A percentile compares a stretch with the other conserved stretches of the same genome.
Evolutionary conservation across 2,797 vertebrate genomes (phyloP).

Genomic region (Knipowitschia caucasica): DNA sequence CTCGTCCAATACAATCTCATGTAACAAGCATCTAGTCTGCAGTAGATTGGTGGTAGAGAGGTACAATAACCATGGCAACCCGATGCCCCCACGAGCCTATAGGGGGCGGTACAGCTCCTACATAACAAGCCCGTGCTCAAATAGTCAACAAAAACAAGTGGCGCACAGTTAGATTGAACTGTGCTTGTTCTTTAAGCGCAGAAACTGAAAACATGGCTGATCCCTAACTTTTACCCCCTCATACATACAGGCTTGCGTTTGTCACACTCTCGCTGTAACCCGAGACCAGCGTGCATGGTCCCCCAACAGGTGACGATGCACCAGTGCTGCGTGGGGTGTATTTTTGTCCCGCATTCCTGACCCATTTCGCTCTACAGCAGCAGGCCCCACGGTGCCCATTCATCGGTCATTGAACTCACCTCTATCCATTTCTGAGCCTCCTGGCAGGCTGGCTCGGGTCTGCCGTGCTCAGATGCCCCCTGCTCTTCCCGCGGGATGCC

Average conservation of each 20-base stretch:
- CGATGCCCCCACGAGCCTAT: slow-evolving; percentile 49
- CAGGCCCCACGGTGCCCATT: slow-evolving; percentile 14
- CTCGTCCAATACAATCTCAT: slow-evolving; percentile 41
- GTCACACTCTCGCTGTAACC: slow-evolving; percentile 51
- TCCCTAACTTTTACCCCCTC: slow-evolving; percentile 42
- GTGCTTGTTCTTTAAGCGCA: not conserved
- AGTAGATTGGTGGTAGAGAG: slow-evolving; percentile 30
- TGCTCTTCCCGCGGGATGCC: slow-evolving; percentile 63
- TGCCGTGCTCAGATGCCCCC: slow-evolving; percentile 61
- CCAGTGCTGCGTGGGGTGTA: slow-evolving; percentile 44
- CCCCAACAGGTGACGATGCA: slow-evolving; percentile 70
- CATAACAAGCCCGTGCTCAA: not conserved
- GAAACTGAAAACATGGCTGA: not conserved
- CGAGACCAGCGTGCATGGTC: slow-evolving; percentile 44
- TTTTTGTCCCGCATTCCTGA: slow-evolving; percentile 56
- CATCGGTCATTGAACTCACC: slow-evolving; percentile 72
- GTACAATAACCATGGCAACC: slow-evolving; percentile 67
- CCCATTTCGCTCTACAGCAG: slow-evolving; percentile 14
- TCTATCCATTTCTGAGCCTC: slow-evolving; percentile 97
- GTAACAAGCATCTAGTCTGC: slow-evolving; percentile 49
- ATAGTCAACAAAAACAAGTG: not conserved
- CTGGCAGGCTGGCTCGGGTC: slow-evolving; percentile 80
- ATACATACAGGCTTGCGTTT: slow-evolving; percentile 2
- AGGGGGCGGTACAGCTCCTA: slow-evolving; percentile 50
- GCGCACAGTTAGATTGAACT: not conserved